Evolutionary conservation across 2,797 vertebrate species (phyloP).

Genomic region (Cyprinodon diabolis): DNA sequence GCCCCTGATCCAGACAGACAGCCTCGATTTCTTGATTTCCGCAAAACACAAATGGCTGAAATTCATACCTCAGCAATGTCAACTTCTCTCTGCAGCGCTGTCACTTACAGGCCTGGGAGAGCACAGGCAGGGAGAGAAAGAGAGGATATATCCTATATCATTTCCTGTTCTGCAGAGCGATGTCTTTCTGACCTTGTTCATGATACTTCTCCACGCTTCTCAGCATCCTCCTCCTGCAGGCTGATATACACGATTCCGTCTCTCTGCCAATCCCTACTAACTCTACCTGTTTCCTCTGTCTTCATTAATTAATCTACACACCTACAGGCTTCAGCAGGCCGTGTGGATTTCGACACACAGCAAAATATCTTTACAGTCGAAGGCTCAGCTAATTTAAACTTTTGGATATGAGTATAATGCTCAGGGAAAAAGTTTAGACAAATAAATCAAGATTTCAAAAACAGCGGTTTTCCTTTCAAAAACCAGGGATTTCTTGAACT

Average conservation of each 20-base stretch:
- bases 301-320: slow-evolving; percentile 8
- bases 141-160: slow-evolving; percentile 78
- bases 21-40: slow-evolving; percentile 72
- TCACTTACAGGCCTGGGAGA: slow-evolving; percentile 68
- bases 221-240: slow-evolving; percentile 61
- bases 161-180: slow-evolving; percentile 78
- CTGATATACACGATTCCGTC: slow-evolving; percentile 53
- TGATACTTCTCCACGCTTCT: slow-evolving; percentile 68
- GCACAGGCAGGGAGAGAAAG: slow-evolving; percentile 37
- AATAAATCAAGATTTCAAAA: not conserved
- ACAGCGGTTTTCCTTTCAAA: not conserved
- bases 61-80: slow-evolving; percentile 80
- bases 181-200: slow-evolving; percentile 81
- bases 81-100: slow-evolving; percentile 73
- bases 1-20: slow-evolving; percentile 69
- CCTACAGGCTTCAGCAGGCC: slow-evolving; percentile 38
- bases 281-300: slow-evolving; percentile 30
- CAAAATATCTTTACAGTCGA: not conserved
- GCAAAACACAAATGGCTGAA: slow-evolving; percentile 77
- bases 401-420: not conserved
- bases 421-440: not conserved
- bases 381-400: not conserved
- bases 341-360: not conserved
- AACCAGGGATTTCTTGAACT: not conserved
- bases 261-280: slow-evolving; percentile 33